Evolutionary conservation across 2,797 vertebrate genomes (phyloP), one percentile per base, ranked within the genome.

Genomic region (Manis pentadactyla): DNA sequence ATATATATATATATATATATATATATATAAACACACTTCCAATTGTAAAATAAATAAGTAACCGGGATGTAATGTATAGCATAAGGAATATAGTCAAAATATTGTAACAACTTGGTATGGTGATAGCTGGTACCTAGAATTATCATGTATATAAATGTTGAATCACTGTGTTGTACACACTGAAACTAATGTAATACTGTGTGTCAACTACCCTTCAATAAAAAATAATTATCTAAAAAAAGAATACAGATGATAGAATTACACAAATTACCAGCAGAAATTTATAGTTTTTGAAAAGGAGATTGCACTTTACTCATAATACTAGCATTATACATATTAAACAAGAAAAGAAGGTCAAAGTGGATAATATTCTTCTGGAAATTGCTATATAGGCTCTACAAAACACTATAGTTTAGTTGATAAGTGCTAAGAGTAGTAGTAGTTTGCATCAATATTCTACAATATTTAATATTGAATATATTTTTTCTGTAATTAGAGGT

Each of bases 401-500:
- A 98, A 98, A 98, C 98, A 96, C 94, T 98, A 97, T 91, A 96
- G 95, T 97, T 98, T 98, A 97, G 94, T 71, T 98, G 86, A 95
- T 98, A 98, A 98, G 42, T 96, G 88, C 94, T 97, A 98, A 96
- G 89, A 97, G 96, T 97, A 97, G 94, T 97, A 95, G 98, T 97
- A 95, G 98, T 98, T 98, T 98, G 96, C 96, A 97, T 98, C 98
- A 98, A 98, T 98, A 98, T 97, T 98, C 63, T 93, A 46, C 2
- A 46, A 46, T 46, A 77, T 77, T 34, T 10, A 98, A 96, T 98
- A 98, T 98, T 98, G 97, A 98, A 91, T 96, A 96, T 92, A 97
- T 97, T 98, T 98, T 98, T 92, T 97, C 96, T 98, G 63, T 98
- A 98, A 98, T 98, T 98, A 98, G 91, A 98, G 81, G 73, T 98